Evolutionary conservation across 1,140 invertebrate species (phyloP).

Genomic region (Drosophila dunni): DNA sequence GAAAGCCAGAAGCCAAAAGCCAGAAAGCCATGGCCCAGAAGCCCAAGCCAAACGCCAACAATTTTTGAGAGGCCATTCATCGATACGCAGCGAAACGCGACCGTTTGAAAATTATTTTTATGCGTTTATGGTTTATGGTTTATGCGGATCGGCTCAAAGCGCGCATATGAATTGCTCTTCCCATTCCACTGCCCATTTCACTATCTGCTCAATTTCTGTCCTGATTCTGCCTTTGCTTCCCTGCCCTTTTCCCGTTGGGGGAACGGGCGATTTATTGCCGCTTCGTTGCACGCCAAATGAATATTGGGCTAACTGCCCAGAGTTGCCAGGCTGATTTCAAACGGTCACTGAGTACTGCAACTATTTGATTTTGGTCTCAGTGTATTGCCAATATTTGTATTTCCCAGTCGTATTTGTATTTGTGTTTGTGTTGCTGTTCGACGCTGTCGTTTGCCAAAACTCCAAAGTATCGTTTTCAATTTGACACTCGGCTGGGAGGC

Average conservation of each 20-base stretch:
- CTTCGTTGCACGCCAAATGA: constrained; percentile 72
- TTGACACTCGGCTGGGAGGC: constrained; percentile 25
- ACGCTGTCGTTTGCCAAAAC: constrained; percentile 58
- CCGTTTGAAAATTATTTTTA: constrained; percentile 57
- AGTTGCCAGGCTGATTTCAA: neutral
- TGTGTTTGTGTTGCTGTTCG: constrained; percentile 70
- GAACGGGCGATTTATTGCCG: constrained; percentile 70
- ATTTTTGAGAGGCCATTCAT: constrained; percentile 73
- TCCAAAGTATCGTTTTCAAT: constrained; percentile 73
- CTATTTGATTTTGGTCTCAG: constrained; percentile 79
- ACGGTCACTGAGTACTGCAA: constrained; percentile 4
- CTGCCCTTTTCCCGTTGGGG: too few species aligned
- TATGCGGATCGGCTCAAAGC: constrained; percentile 57
- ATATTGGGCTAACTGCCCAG: constrained; percentile 57
- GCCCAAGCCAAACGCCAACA: constrained; percentile 50
- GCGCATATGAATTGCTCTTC: constrained; percentile 50
- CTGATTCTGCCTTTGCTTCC: neutral
- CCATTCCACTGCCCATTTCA: neutral
- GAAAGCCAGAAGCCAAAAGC: constrained; percentile 15
- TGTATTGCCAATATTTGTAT: constrained; percentile 80
- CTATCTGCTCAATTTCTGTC: neutral
- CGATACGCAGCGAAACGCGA: constrained; percentile 52
- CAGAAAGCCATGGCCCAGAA: constrained; percentile 6
- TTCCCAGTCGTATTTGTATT: constrained; percentile 42
- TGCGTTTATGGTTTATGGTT: constrained; percentile 76